Evolutionary conservation across 2,888 invertebrate genomes (phyloP).

Genomic region (Opisthograptis luteolata): DNA sequence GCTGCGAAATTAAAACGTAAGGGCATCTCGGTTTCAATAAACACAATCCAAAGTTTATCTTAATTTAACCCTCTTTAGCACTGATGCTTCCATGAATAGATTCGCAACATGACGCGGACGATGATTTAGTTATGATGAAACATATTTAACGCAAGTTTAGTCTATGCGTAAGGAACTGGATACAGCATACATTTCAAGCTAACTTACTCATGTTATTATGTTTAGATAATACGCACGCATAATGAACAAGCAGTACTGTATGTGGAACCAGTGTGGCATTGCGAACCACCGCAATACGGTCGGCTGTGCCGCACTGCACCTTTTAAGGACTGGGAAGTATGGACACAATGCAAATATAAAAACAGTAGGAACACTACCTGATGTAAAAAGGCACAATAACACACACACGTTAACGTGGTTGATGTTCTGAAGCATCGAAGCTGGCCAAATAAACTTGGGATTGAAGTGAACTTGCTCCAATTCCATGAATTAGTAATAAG

Average conservation of each 20-base stretch:
- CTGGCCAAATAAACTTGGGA: too few species aligned
- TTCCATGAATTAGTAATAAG: too few species aligned
- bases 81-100: constrained; percentile 19
- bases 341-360: constrained; percentile 41
- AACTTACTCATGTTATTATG: too few species aligned
- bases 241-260: not conserved
- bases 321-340: constrained; percentile 45
- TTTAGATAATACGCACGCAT: not conserved
- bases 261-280: constrained; percentile 25
- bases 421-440: too few species aligned
- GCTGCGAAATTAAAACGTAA: constrained; percentile 1
- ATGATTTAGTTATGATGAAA: not conserved
- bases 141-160: not conserved
- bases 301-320: constrained; percentile 42
- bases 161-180: too few species aligned
- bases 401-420: too few species aligned
- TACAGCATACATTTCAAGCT: too few species aligned
- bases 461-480: too few species aligned
- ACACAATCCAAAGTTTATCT: not conserved
- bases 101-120: not conserved
- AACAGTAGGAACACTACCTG: not conserved
- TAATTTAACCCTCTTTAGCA: not conserved
- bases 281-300: constrained; percentile 41
- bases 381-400: too few species aligned
- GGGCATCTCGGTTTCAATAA: too few species aligned